Percentiles rank a stretch among this genome's conserved stretches.
These are phyloP conservation scores for Lycorma delicatula DNA, from an alignment of 1,140 invertebrate species.

Conservation along the genomic window DNA sequence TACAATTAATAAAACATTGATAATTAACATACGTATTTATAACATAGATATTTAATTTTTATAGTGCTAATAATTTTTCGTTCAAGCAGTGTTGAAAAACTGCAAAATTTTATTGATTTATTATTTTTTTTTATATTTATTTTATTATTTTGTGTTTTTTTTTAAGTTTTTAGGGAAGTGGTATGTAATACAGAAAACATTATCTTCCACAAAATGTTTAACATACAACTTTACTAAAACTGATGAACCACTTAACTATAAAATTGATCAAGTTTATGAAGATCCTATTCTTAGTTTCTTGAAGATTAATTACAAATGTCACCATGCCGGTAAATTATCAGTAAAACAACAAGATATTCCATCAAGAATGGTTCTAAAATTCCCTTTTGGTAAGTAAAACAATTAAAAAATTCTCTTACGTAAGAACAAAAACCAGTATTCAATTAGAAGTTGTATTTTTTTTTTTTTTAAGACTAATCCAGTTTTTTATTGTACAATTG, in stretches of 20 bases:
- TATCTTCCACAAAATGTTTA: constrained; percentile 67
- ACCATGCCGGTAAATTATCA: constrained; percentile 61
- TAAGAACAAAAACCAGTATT: no score
- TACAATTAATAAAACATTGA: no score
- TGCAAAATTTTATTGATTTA: no score
- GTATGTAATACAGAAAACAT: constrained; percentile 77
- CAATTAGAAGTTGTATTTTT: no score
- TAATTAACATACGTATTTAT: no score
- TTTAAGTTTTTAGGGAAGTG: constrained; percentile 67
- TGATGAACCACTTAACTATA: constrained; percentile 56
- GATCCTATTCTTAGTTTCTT: constrained; percentile 48
- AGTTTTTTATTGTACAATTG: no score
- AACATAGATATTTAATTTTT: no score
- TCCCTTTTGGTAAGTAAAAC: constrained; percentile 65
- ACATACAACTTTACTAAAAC: constrained; percentile 61
- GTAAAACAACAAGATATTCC: constrained; percentile 54
- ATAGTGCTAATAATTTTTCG: neutral
- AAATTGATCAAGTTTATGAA: constrained; percentile 63
- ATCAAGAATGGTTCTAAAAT: constrained; percentile 60
- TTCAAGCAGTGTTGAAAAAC: no score
- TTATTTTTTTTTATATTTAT: no score
- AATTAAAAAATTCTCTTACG: no score
- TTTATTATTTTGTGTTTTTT: no score
- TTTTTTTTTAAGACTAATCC: no score
- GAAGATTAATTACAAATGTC: constrained; percentile 54